Evolutionary conservation across 2,888 invertebrate species (phyloP), one percentile per base, ranked within the genome.

Genomic region (Papilio demoleus): DNA sequence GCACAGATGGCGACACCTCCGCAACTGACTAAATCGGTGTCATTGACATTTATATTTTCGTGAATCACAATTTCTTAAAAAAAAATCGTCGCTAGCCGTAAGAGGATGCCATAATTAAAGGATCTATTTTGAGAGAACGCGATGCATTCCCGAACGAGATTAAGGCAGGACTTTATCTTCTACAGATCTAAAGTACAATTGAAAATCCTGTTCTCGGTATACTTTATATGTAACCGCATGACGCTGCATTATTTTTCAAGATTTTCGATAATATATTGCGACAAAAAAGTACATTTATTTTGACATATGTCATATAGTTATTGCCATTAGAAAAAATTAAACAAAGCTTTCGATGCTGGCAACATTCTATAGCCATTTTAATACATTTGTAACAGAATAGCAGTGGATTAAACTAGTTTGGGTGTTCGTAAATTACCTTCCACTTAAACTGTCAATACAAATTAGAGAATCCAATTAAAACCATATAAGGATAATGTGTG

Each of bases 1-100:
- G n/a, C 40, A 65, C 40, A 65, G 67, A 63, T 68, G 56, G 60
- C 22, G 58, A 40, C 67, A 36, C 67, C 67, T 58, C 67, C 67
- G 62, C 63, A 45, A 24, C 6, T 24, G 56, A 27, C 62, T 34
- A 45, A 47, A 45, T 45, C 45, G 45, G 45, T 68, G 67, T 68
- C 67, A 58, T 62, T 63, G 67, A 68, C 67, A 62, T 62, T 62
- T 53, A 27, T 42, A 53, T 56, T 62, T 62, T 53, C 40, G 67
- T 67, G 67, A 67, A 67, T 67, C 67, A 67, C 67, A 56, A 19
- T 38, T 58, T 34, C 62, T 62, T 62, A 34, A 62, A 50, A 42
- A 47, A 47, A 67, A 66, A 60, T 64, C 36, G 12, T 36, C 50
- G 14, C 60, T 45, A n/a, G 22, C 65, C 59, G 59, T 47, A 64